Evolutionary conservation across 1,140 invertebrate species (phyloP), one percentile per base, ranked within the genome.

Genomic region (Achroia grisella): DNA sequence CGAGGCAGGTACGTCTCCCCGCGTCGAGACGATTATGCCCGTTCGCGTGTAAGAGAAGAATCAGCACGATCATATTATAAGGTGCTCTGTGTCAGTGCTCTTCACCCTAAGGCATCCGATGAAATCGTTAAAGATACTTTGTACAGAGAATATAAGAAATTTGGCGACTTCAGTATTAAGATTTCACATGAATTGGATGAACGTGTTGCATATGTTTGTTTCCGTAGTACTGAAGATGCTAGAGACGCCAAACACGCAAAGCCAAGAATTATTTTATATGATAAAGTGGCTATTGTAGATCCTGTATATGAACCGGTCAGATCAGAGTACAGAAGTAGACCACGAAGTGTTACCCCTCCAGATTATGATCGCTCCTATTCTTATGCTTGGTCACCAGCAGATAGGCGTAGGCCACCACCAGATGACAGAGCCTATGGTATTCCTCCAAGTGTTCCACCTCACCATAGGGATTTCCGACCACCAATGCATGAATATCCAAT

Each of bases 81-180:
- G 83, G 95, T 97, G 1, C 81, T 98, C 8, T 98, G 96, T 87
- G 93, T 98, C 4, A 97, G 95, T 86, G 94, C 94, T 33, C 89
- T 99, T 31, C 95, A 97, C 62, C 92, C 94, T 0, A 97, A 98
- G 87, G 95, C 97, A 1, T 95, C 93, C 10, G 97, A 99, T 71
- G 94, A 96, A 66, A 91, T 95, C 39, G 91, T 99, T 32, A 95
- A 97, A 74, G 97, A 98, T 63, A 95, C 94, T 0, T 80, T 99
- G 4, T 97, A 97, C 64, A 88, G 95, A 37, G 97, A 99, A 71
- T 99, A 97, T 71, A 96, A 97, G 73, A 97, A 97, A 64, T 99
- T 94, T 79, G 97, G 97, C 14, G 97, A 98, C 68, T 93, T 98
- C 48, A 97, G 93, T 63, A 96, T 99, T 14, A 93, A 97, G 69